These are phyloP conservation scores for Hephaestus fuliginosus DNA, from an alignment of 2,797 vertebrate species.

Conservation along the genomic window DNA sequence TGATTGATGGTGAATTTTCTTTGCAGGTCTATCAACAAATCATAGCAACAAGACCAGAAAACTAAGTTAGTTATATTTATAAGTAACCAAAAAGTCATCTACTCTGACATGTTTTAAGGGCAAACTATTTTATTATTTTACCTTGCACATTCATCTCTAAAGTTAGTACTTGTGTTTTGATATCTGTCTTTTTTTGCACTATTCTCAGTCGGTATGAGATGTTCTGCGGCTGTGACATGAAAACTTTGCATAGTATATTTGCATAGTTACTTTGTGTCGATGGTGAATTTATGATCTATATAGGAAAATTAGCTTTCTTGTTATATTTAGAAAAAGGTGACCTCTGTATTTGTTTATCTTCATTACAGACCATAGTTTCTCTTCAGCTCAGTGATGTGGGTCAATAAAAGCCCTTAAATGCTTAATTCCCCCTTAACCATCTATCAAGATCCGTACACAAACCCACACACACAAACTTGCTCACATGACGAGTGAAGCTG, in stretches of 20 bases:
- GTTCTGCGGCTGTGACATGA: no score
- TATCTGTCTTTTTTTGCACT: no score
- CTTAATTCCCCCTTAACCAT: not conserved
- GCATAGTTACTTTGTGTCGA: not conserved
- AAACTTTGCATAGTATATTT: not conserved
- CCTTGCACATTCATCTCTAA: no score
- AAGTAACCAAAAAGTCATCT: not conserved
- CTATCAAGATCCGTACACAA: slow-evolving; percentile 8
- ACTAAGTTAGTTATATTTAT: not conserved
- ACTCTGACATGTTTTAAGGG: not conserved
- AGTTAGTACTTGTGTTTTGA: no score
- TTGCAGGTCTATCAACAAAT: not conserved
- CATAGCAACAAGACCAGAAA: not conserved
- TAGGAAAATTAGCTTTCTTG: not conserved
- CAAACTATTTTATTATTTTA: no score
- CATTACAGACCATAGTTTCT: not conserved
- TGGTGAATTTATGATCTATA: not conserved
- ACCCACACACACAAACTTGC: not conserved
- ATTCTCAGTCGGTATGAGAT: no score
- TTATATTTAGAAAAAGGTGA: not conserved
- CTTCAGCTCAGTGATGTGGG: not conserved
- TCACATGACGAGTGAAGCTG: not conserved
- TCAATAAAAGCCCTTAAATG: not conserved
- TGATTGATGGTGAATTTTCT: not conserved
- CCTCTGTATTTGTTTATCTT: not conserved